A percentile compares a stretch with the other conserved stretches of the same genome.
These are phyloP conservation scores for Melanostigma gelatinosum DNA, from an alignment of 2,113 vertebrate species.

Conservation along the genomic window DNA sequence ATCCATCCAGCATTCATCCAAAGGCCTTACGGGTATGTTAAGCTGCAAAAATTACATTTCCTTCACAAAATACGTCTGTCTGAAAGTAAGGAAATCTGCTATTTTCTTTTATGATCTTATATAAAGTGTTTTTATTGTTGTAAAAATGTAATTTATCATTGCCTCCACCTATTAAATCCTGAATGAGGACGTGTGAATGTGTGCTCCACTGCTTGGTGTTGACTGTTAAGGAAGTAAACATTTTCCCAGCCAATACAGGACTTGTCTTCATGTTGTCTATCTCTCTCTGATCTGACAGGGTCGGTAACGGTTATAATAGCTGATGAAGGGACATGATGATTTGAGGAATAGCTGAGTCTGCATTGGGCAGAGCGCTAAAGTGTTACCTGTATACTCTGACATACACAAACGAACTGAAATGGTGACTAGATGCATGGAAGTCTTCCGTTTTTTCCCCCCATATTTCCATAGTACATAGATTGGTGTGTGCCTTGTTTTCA, in stretches of 20 bases:
- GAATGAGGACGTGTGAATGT: slow-evolving; percentile 67
- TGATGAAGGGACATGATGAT: slow-evolving; percentile 87
- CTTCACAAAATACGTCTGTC: slow-evolving; percentile 22
- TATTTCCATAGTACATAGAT: slow-evolving; percentile 81
- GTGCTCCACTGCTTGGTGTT: slow-evolving; percentile 63
- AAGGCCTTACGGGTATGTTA: slow-evolving; percentile 93
- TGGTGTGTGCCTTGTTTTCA: slow-evolving; percentile 88
- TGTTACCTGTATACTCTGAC: slow-evolving; percentile 98
- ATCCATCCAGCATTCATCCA: slow-evolving; percentile 97
- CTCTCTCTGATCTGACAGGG: slow-evolving; percentile 99
- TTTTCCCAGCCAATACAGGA: slow-evolving; percentile 72
- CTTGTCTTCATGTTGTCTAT: slow-evolving; percentile 95
- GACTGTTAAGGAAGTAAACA: slow-evolving; percentile 76
- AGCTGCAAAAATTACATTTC: not conserved
- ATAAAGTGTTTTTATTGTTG: slow-evolving; percentile 27
- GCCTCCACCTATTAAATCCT: slow-evolving; percentile 47
- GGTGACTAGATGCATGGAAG: slow-evolving; percentile 99
- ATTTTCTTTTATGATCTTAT: not conserved
- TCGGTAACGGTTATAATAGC: slow-evolving; percentile 99
- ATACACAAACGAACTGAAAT: slow-evolving; percentile 94
- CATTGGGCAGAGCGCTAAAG: slow-evolving; percentile 91
- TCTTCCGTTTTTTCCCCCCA: slow-evolving; percentile 77
- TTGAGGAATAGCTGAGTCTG: slow-evolving; percentile 99
- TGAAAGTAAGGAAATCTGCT: not conserved
- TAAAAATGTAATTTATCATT: slow-evolving; percentile 52